Conservation (phyloP, 2,888 invertebrate genomes). For the Leptarthrus brevirostris region DNA sequence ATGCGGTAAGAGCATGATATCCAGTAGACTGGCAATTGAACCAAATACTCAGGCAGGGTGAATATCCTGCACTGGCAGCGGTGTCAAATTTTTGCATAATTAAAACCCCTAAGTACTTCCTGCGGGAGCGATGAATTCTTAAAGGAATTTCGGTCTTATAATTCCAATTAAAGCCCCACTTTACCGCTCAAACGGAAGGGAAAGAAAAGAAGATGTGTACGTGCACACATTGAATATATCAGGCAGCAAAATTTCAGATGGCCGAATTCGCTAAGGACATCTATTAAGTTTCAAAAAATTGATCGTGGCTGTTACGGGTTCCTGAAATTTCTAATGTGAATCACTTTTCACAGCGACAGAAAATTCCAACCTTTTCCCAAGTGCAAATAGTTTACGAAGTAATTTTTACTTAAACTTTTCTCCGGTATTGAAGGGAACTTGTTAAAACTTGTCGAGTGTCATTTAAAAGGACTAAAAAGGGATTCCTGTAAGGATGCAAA, state of each 20-base stretch:
- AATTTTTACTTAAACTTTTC: not conserved
- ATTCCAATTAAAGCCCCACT: slow-evolving; percentile 31
- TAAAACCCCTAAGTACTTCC: not conserved
- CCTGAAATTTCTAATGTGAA: not conserved
- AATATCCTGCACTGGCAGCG: slow-evolving; percentile 14
- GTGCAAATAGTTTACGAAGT: not conserved
- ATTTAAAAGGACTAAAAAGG: too few relatives aligned
- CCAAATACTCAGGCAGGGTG: slow-evolving; percentile 1
- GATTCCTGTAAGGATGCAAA: not conserved
- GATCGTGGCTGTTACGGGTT: not conserved
- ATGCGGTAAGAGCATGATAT: slow-evolving; percentile 10
- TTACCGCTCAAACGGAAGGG: not conserved
- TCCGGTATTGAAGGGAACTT: too few relatives aligned
- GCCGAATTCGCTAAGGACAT: too few relatives aligned
- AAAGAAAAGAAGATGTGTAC: too few relatives aligned
- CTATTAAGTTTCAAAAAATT: too few relatives aligned
- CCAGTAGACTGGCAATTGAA: not conserved
- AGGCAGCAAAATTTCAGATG: too few relatives aligned
- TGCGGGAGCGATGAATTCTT: not conserved
- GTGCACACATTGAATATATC: too few relatives aligned
- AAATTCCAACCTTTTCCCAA: not conserved
- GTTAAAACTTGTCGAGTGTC: not conserved
- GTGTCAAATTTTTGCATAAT: slow-evolving; percentile 45
- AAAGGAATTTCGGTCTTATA: slow-evolving; percentile 21
- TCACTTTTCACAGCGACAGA: too few relatives aligned